Conservation (phyloP, 2,888 invertebrate genomes). For the Acleris holmiana region DNA sequence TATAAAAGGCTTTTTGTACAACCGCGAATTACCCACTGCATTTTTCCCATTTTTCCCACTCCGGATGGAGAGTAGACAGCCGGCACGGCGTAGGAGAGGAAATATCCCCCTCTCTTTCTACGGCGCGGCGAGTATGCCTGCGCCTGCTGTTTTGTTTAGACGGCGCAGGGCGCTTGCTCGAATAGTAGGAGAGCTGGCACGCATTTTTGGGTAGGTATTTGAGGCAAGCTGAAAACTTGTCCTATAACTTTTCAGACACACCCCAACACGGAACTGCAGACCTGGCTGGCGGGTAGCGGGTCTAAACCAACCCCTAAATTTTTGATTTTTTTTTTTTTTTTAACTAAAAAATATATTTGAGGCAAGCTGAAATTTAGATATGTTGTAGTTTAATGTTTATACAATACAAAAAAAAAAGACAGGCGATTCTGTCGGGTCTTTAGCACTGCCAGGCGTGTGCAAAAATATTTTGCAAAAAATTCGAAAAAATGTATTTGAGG, state of each 20-base stretch:
- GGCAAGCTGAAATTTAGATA: constrained; percentile 27
- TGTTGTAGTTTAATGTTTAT: constrained; percentile 23
- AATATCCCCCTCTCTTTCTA: no score
- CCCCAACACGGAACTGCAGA: constrained; percentile 11
- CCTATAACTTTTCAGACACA: constrained; percentile 3
- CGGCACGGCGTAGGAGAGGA: no score
- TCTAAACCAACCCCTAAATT: constrained; percentile 20
- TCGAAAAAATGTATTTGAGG: constrained; percentile 28
- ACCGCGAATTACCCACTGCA: no score
- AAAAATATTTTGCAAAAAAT: constrained; percentile 29
- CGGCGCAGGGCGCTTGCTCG: no score
- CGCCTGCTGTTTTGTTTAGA: no score
- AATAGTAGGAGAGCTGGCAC: constrained; percentile 30
- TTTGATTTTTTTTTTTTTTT: constrained; percentile 13
- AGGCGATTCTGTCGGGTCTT: constrained; percentile 14
- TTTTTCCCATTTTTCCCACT: no score
- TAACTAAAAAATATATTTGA: constrained; percentile 20
- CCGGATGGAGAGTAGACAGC: no score
- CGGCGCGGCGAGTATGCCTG: no score
- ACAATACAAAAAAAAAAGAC: constrained; percentile 23
- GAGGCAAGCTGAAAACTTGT: constrained; percentile 31
- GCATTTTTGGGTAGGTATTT: constrained; percentile 33
- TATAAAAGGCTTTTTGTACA: no score
- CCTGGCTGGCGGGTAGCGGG: constrained; percentile 19
- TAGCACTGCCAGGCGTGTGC: constrained; percentile 17